Base-by-base conservation (phyloP, 2,797 vertebrate species). In the Anguilla pacifica region DNA sequence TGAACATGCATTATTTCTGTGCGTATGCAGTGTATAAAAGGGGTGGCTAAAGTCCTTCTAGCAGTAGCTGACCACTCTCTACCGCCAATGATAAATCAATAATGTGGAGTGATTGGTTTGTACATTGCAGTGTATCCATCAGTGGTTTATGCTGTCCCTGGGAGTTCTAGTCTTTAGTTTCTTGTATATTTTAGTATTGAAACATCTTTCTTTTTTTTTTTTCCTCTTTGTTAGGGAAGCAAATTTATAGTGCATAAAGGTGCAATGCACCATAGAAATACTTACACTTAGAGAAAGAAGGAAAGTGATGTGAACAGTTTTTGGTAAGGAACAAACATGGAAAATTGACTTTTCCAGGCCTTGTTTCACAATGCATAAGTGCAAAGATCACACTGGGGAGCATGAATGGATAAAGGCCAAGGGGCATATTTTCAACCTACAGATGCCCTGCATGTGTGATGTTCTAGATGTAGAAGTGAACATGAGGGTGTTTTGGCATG, bases 351-450 rank as follows among this genome's bases (percentile, higher is more conserved):
- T 4, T 59, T 59, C 15, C 17, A 59, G 57, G 57, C 57, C 17
- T 59, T 59, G 15, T 59, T 55, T 17, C 57, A 59, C 57, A 59
- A 59, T 59, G 15, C 2, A 17, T 17, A 88, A 90, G 81, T 64
- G 85, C 87, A 70, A 86, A 85, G 57, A 87, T 64, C 79, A 72
- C 88, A 89, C 88, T 89, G 89, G 87, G 87, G 87, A 59, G 86
- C 57, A 59, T 19, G 57, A 86, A 87, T 70, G 57, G 59, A 87
- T 88, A 89, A 86, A 88, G 72, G 84, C 85, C 87, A 53, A 90
- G 77, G 43, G 87, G 83, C 74, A 43, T 88, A 59, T 59, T 4
- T 83, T 91, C 87, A 88, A 86, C 88, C 86, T 39, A 22, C 87
- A 83, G 90, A 89, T 85, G 88, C 86, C 81, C 84, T 85, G 70